phyloP scores from a whole-genome alignment of 2,113 vertebrate species.

The Atractosteus spatula region DNA sequence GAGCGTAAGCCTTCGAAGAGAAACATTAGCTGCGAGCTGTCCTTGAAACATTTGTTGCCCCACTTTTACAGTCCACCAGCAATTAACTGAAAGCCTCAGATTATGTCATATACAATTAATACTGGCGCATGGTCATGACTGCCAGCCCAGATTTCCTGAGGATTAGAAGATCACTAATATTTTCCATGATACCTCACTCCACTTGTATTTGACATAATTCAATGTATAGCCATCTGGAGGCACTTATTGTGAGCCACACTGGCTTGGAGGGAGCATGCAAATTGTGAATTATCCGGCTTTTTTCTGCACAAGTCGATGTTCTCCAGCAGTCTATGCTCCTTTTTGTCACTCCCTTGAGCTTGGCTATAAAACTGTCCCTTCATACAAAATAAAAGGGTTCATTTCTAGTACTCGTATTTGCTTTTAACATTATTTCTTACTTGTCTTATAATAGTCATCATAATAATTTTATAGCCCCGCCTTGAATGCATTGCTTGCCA shows the following conservation, averaged over 20 bases:
- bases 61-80: background rate
- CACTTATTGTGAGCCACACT: conserved; percentile 34
- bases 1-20: too few relatives aligned
- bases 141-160: conserved; percentile 48
- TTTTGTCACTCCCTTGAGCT: background rate
- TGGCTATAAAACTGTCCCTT: background rate
- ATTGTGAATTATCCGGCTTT: conserved; percentile 2
- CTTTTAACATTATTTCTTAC: too few relatives aligned
- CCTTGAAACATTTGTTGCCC: too few relatives aligned
- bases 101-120: conserved; percentile 31
- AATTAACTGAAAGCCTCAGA: conserved; percentile 12
- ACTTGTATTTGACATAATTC: conserved; percentile 56
- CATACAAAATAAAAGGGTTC: too few relatives aligned
- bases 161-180: conserved; percentile 46
- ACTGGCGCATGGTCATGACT: conserved; percentile 31
- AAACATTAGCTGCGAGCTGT: too few relatives aligned
- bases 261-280: conserved; percentile 20
- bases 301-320: background rate
- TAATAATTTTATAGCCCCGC: too few relatives aligned
- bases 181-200: conserved; percentile 52
- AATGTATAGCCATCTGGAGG: conserved; percentile 58
- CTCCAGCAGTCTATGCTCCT: conserved; percentile 6
- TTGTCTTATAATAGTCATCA: too few relatives aligned
- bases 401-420: too few relatives aligned
- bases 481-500: too few relatives aligned